Conservation (phyloP, 2,797 vertebrate genomes). For the Eulemur coronatus region DNA sequence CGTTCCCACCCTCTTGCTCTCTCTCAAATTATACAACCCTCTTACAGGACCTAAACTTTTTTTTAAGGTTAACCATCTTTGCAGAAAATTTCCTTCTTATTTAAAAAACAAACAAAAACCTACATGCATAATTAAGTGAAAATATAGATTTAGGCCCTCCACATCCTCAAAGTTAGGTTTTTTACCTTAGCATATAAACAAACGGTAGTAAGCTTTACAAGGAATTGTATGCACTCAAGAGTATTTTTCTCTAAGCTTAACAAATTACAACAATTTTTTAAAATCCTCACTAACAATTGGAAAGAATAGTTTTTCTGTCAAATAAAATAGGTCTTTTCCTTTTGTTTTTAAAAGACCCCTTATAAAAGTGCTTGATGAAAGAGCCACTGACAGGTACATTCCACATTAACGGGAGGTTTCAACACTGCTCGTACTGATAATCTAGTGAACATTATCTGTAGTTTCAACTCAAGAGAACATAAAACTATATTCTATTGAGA, state of each 20-base stretch:
- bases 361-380: not conserved
- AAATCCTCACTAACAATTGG: not conserved
- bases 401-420: not conserved
- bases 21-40: not conserved
- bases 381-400: not conserved
- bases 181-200: not conserved
- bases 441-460: not conserved
- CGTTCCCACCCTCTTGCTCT: not conserved
- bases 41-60: not conserved
- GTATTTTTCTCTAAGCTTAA: not conserved
- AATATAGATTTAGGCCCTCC: not conserved
- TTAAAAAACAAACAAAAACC: not conserved
- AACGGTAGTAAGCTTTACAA: not conserved
- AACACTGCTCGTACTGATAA: not conserved
- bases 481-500: conserved; percentile 16
- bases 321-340: not conserved
- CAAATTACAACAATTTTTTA: not conserved
- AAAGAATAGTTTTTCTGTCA: conserved; percentile 3
- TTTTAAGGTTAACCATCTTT: not conserved
- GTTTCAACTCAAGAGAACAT: not conserved
- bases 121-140: not conserved
- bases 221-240: not conserved
- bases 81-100: not conserved
- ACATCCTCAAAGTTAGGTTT: not conserved
- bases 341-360: not conserved